phyloP scores from a whole-genome alignment of 35 echinoderm and acorn worm species.

The Lytechinus pictus region DNA sequence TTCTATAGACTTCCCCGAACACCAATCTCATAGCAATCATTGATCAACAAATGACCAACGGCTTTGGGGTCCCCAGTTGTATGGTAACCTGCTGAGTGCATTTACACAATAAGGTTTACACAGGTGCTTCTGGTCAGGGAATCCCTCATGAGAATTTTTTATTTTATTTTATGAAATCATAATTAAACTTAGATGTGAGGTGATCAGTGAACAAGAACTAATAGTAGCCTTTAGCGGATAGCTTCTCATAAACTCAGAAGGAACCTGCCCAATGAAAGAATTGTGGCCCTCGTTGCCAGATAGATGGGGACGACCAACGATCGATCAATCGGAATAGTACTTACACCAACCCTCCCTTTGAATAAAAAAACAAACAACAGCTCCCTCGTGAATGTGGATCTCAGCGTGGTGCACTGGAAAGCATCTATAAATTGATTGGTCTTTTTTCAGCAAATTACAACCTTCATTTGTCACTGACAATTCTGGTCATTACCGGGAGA shows the following conservation, averaged over 20 bases:
- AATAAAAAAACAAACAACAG: not conserved
- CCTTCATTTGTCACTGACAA: conserved; percentile 32
- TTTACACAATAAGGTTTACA: not conserved
- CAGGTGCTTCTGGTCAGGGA: not conserved
- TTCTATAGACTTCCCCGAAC: not conserved
- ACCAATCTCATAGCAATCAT: not conserved
- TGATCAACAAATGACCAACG: not conserved
- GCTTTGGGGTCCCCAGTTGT: not conserved
- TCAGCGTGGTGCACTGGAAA: not conserved
- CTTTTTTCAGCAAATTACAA: not conserved
- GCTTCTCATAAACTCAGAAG: not conserved
- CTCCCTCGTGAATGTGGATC: not conserved
- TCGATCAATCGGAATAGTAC: not conserved
- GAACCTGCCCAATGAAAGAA: not conserved
- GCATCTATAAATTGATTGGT: not conserved
- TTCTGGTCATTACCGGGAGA: not conserved
- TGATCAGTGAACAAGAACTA: not conserved
- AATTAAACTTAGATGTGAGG: not conserved
- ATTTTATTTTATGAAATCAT: not conserved
- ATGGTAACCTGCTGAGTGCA: not conserved
- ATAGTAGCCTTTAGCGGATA: not conserved
- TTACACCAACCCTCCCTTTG: not conserved
- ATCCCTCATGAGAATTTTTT: not conserved
- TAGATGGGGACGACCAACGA: not conserved
- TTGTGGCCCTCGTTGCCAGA: not conserved